A percentile compares a stretch with the other conserved stretches of the same genome.
These are phyloP conservation scores for Xylocopa sonorina DNA, from an alignment of 1,140 invertebrate species.

Conservation along the genomic window DNA sequence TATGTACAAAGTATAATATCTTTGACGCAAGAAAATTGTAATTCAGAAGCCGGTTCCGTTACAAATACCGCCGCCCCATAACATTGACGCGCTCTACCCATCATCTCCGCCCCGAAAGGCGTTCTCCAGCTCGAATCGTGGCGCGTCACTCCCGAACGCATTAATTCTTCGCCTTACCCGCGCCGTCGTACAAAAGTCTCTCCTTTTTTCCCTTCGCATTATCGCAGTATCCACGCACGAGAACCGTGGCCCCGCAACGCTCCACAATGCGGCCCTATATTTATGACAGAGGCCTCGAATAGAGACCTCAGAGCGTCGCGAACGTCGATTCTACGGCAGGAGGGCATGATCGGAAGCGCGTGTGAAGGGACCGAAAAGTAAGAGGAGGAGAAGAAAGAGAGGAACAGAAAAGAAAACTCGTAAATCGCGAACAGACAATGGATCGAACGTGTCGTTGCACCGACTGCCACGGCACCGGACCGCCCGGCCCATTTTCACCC, in stretches of 20 bases:
- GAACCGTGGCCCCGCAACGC: neutral
- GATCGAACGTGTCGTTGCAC: conserved; percentile 55
- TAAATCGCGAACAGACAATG: conserved; percentile 60
- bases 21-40: neutral
- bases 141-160: neutral
- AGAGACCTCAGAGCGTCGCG: conserved; percentile 52
- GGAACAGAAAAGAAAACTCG: conserved; percentile 33
- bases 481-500: conserved; percentile 75
- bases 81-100: neutral
- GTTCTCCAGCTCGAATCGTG: neutral
- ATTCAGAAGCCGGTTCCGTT: neutral
- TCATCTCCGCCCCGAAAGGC: neutral
- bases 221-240: conserved; percentile 11
- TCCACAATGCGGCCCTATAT: conserved; percentile 27
- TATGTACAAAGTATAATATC: no score
- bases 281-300: conserved; percentile 57
- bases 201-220: conserved; percentile 3
- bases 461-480: conserved; percentile 12
- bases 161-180: conserved; percentile 4
- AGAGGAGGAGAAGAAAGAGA: no score
- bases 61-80: neutral
- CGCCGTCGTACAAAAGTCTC: neutral
- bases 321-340: conserved; percentile 29
- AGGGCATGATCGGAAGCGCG: conserved; percentile 34
- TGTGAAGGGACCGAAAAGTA: neutral